phyloP scores from a whole-genome alignment of 2,888 invertebrate genomes.

The Carcina quercana region DNA sequence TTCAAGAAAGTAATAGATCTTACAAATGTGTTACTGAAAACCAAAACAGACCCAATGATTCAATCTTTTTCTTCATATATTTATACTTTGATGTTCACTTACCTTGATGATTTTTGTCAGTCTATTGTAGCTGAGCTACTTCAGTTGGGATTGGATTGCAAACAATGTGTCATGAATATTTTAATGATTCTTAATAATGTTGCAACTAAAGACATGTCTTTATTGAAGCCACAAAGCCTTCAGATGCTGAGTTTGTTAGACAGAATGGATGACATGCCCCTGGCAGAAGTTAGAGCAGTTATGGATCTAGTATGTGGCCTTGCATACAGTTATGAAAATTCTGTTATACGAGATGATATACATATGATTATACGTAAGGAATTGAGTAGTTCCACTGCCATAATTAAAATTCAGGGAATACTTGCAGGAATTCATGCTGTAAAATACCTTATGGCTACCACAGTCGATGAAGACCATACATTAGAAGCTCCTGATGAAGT shows the following conservation, averaged over 20 bases:
- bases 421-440: conserved; percentile 83
- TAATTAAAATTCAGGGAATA: conserved; percentile 83
- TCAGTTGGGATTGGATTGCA: conserved; percentile 49
- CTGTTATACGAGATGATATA: conserved; percentile 83
- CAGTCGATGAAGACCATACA: conserved; percentile 47
- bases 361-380: conserved; percentile 91
- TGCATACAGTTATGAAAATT: conserved; percentile 73
- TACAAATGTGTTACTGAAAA: conserved; percentile 70
- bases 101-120: conserved; percentile 50
- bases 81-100: conserved; percentile 67
- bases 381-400: conserved; percentile 77
- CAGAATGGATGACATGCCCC: conserved; percentile 81
- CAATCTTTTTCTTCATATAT: conserved; percentile 75
- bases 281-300: conserved; percentile 83
- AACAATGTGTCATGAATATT: conserved; percentile 49
- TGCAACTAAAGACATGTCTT: conserved; percentile 47
- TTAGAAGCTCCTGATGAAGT: conserved; percentile 56
- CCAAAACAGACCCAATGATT: conserved; percentile 59
- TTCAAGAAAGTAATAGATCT: conserved; percentile 72
- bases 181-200: conserved; percentile 54
- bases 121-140: conserved; percentile 56
- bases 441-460: conserved; percentile 76
- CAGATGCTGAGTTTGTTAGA: conserved; percentile 81
- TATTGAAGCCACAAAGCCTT: conserved; percentile 73
- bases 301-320: conserved; percentile 86